Evolutionary conservation across 2,113 vertebrate species (phyloP).

Genomic region (Alligator mississippiensis): DNA sequence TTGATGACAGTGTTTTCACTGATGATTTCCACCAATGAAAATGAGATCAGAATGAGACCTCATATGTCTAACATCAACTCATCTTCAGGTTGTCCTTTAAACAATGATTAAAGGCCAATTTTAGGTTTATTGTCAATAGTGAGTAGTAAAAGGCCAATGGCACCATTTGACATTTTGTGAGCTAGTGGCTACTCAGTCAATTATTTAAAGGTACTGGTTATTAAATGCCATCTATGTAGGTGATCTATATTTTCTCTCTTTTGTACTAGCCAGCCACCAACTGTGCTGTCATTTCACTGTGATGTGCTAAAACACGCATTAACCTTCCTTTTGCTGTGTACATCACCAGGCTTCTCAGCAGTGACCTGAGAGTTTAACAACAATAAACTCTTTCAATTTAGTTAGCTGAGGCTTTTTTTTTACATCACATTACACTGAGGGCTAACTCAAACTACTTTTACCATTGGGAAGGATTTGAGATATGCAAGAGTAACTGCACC

Average conservation of each 20-base stretch:
- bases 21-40: neutral
- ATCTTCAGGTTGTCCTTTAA: conserved; percentile 83
- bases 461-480: neutral
- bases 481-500: neutral
- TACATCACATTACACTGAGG: conserved; percentile 44
- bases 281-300: conserved; percentile 73
- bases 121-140: conserved; percentile 81
- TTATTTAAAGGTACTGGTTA: conserved; percentile 80
- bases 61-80: neutral
- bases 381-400: conserved; percentile 43
- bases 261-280: conserved; percentile 29
- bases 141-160: conserved; percentile 69
- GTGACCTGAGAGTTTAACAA: conserved; percentile 55
- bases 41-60: conserved; percentile 26
- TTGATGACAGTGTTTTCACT: neutral
- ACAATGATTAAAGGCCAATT: conserved; percentile 80
- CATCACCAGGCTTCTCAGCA: conserved; percentile 13
- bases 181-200: conserved; percentile 74
- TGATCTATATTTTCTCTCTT: conserved; percentile 56
- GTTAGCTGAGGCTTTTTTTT: conserved; percentile 28
- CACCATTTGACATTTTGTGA: conserved; percentile 84
- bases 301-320: conserved; percentile 72
- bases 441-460: conserved; percentile 65
- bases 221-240: conserved; percentile 83
- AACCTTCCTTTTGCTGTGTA: conserved; percentile 48